Percentiles rank a stretch among this genome's conserved stretches.
These are phyloP conservation scores for Terrapene triunguis DNA, from an alignment of 2,113 vertebrate genomes.

Conservation along the genomic window DNA sequence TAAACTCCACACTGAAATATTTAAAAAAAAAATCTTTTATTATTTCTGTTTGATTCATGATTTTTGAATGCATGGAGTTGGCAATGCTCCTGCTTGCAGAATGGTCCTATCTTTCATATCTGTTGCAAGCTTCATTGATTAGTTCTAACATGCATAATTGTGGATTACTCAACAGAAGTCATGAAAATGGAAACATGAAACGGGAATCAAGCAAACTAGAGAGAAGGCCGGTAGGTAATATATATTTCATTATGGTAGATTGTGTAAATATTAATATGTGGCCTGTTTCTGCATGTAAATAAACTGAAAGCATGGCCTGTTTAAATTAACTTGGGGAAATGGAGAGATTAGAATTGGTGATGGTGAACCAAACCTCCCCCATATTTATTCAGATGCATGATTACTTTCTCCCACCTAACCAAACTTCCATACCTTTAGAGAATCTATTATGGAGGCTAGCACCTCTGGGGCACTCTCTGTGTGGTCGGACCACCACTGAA, in stretches of 20 bases:
- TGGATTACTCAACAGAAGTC: constrained; percentile 22
- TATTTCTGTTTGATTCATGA: no score
- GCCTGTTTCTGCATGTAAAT: background rate
- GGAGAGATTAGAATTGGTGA: background rate
- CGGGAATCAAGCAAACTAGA: background rate
- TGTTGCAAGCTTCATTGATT: background rate
- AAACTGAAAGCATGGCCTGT: background rate
- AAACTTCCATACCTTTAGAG: background rate
- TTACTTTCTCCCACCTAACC: background rate
- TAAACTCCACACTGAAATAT: background rate
- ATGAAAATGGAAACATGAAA: rapidly evolving
- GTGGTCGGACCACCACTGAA: background rate
- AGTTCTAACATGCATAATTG: background rate
- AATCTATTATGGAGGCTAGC: background rate
- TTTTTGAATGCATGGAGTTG: background rate
- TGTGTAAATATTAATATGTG: background rate
- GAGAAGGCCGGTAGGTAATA: background rate
- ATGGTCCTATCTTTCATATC: background rate
- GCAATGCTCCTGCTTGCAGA: background rate
- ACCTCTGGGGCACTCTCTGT: background rate
- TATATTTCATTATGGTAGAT: background rate
- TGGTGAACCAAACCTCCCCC: background rate
- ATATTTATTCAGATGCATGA: background rate
- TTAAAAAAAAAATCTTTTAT: no score
- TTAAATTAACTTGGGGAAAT: background rate